These are phyloP conservation scores for Lysandra coridon DNA, from an alignment of 2,888 invertebrate genomes.

Conservation along the genomic window DNA sequence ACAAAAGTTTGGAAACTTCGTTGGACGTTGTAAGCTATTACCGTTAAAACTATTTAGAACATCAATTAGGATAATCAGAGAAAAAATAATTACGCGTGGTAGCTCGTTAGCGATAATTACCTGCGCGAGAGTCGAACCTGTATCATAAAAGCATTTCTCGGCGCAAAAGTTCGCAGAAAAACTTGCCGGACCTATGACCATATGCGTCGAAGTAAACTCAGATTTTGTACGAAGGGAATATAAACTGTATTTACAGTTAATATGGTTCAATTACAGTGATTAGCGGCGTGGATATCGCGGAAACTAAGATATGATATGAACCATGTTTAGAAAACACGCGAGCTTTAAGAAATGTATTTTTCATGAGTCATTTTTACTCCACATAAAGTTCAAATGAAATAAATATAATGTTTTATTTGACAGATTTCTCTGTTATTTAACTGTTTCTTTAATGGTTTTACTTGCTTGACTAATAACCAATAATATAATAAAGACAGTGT, in stretches of 20 bases:
- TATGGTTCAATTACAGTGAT: neutral
- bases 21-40: neutral
- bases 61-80: slow-evolving; percentile 22
- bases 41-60: slow-evolving; percentile 23
- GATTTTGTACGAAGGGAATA: neutral
- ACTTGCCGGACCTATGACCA: slow-evolving; percentile 34
- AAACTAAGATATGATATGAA: slow-evolving; percentile 35
- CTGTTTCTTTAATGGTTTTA: no score
- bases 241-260: neutral
- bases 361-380: slow-evolving; percentile 21
- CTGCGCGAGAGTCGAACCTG: slow-evolving; percentile 41
- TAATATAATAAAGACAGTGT: neutral
- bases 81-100: slow-evolving; percentile 16
- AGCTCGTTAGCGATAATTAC: slow-evolving; percentile 34
- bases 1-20: neutral
- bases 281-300: neutral
- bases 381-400: neutral
- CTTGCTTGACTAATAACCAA: neutral
- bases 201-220: neutral
- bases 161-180: slow-evolving; percentile 37
- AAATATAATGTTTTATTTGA: neutral
- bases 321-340: slow-evolving; percentile 37
- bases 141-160: slow-evolving; percentile 38
- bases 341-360: slow-evolving; percentile 37
- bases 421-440: neutral